Percentiles rank a stretch among this genome's conserved stretches.
Evolutionary conservation across 2,797 vertebrate genomes (phyloP).

Genomic region (Anas acuta): DNA sequence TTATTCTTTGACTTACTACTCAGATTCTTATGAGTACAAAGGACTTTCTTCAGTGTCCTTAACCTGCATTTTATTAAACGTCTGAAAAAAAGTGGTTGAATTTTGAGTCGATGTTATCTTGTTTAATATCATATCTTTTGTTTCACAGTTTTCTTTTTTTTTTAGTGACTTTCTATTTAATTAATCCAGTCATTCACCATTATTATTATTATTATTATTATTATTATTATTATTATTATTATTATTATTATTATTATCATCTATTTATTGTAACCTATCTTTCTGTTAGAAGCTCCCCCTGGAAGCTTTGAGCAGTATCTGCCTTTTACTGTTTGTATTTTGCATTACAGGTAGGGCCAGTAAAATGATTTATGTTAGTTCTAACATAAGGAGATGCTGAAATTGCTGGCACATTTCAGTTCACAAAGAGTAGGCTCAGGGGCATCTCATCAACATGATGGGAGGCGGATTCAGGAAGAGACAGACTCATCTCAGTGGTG

Average conservation of each 20-base stretch:
- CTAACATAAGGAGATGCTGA: neutral
- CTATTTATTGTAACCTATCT: neutral
- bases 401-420: neutral
- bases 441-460: neutral
- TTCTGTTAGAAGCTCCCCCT: neutral
- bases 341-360: neutral
- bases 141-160: neutral
- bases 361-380: neutral
- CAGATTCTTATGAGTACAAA: neutral
- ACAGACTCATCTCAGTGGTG: neutral
- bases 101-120: neutral
- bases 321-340: neutral
- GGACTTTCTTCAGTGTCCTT: neutral
- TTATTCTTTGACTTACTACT: neutral
- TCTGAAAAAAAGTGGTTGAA: neutral
- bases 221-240: too few relatives aligned
- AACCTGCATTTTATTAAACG: neutral
- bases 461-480: neutral
- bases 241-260: too few relatives aligned
- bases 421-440: neutral
- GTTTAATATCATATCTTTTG: neutral
- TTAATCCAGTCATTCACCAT: neutral
- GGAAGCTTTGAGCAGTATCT: neutral
- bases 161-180: neutral
- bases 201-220: too few relatives aligned